These are phyloP conservation scores for Galaxea fascicularis DNA, from an alignment of 92 coral and sea anemone genomes.

Conservation along the genomic window DNA sequence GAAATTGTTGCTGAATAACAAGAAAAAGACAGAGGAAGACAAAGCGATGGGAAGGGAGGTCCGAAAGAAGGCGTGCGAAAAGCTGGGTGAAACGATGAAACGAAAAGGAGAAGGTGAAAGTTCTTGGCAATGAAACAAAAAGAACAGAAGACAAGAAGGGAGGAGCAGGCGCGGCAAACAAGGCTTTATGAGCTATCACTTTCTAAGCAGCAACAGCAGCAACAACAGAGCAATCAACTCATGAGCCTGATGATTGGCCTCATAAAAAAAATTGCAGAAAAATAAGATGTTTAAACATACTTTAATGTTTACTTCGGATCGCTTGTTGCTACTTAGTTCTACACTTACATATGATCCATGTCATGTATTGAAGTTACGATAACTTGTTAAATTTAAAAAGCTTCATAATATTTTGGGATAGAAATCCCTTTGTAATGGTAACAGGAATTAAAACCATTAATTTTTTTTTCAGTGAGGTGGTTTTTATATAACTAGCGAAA, in stretches of 20 bases:
- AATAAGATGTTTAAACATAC: constrained; percentile 17
- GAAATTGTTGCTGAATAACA: constrained; percentile 26
- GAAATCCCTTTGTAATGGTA: too few species aligned
- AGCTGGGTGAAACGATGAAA: constrained; percentile 48
- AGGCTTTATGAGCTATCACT: constrained; percentile 27
- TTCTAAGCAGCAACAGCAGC: constrained; percentile 41
- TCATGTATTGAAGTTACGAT: too few species aligned
- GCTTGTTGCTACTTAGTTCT: too few species aligned
- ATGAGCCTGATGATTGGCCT: constrained; percentile 35
- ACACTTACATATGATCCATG: too few species aligned
- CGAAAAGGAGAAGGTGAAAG: constrained; percentile 33
- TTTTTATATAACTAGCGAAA: too few species aligned
- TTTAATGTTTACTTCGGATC: constrained; percentile 35
- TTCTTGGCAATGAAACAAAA: constrained; percentile 30
- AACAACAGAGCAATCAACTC: constrained; percentile 38
- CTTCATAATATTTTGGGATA: too few species aligned
- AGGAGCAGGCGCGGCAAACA: constrained; percentile 46
- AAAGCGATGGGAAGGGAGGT: constrained; percentile 52
- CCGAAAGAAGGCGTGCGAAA: constrained; percentile 49
- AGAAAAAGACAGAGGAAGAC: constrained; percentile 44
- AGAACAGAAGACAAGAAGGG: constrained; percentile 35
- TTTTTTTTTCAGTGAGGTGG: too few species aligned
- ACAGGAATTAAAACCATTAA: too few species aligned
- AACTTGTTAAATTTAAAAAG: too few species aligned
- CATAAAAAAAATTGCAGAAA: constrained; percentile 30